Base-by-base conservation (phyloP, 1,140 invertebrate species). In the Caerostris darwini region DNA sequence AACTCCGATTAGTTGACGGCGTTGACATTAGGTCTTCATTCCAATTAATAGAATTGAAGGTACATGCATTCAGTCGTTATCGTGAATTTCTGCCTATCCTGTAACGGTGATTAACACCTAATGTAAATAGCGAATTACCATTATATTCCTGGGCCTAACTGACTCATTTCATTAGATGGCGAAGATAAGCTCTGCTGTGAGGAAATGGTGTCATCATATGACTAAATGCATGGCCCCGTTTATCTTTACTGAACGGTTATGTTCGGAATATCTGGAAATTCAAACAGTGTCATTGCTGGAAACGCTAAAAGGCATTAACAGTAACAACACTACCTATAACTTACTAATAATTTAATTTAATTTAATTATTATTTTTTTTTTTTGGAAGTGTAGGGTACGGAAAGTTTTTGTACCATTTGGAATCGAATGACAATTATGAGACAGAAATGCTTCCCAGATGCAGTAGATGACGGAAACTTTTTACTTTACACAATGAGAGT, bases 11-110 rank as follows among this genome's bases (percentile, higher is more conserved):
- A 77, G 71, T 50, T 77, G 7, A 12, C 34, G 8, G 71, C 71
- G 34, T 77, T 77, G 71, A 77, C 71, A 77, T 77, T 77, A 50
- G 71, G 71, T 77, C 71, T 77, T 77, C 71, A 77, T 77, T 77
- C 71, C 71, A 77, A 77, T 77, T 77, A 77, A 77, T 77, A 77
- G 71, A 77, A 77, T 77, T 77, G 71, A 53, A 77, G 71, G 71
- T 77, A 77, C 71, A 77, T 50, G 50, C 34, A 77, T 77, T 50
- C 71, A 53, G 53, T 50, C 71, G 71, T 77, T 77, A 77, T 77
- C 71, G 50, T 50, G 34, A 77, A 77, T 53, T 77, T 77, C 71
- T 50, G 50, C 71, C 71, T 77, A 77, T 77, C 71, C 10, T 77
- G 71, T 77, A 77, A 12, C 71, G 71, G 71, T 77, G 71, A 77